Percentiles rank a stretch among this genome's conserved stretches.
Conservation (phyloP, 1,140 invertebrate species). For the Scaptomyza hsui region DNA sequence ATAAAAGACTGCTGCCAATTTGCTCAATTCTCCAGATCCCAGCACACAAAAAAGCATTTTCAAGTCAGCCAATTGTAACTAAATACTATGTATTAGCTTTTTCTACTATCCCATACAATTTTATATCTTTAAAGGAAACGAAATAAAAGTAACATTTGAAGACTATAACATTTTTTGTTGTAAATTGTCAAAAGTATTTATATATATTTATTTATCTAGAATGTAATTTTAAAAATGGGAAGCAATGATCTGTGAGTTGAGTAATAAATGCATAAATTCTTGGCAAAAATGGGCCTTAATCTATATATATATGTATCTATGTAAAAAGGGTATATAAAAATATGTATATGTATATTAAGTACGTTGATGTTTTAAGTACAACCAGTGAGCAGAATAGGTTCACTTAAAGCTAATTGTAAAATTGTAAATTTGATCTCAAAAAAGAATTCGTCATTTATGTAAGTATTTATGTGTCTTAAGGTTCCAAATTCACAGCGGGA, state of each 20-base stretch:
- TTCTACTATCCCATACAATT: slow-evolving; percentile 47
- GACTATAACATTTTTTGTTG: not conserved
- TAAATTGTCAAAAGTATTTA: not conserved
- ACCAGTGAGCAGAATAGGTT: slow-evolving; percentile 44
- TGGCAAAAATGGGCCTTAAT: slow-evolving; percentile 7
- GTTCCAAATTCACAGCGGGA: not conserved
- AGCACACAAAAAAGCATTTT: slow-evolving; percentile 19
- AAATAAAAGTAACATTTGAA: slow-evolving; percentile 7
- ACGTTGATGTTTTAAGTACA: slow-evolving; percentile 58
- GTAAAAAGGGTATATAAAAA: slow-evolving; percentile 19
- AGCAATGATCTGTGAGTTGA: not conserved
- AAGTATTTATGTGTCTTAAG: too few species aligned
- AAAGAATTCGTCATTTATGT: slow-evolving; percentile 3
- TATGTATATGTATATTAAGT: slow-evolving; percentile 48
- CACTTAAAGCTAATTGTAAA: slow-evolving; percentile 1
- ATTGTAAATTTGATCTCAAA: slow-evolving; percentile 2
- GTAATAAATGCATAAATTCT: slow-evolving; percentile 38
- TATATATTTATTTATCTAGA: slow-evolving; percentile 20
- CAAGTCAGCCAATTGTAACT: slow-evolving; percentile 56
- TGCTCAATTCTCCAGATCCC: slow-evolving; percentile 56
- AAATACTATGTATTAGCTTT: slow-evolving; percentile 48
- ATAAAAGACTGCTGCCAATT: slow-evolving; percentile 58
- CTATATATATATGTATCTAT: slow-evolving; percentile 5
- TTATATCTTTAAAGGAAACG: slow-evolving; percentile 48
- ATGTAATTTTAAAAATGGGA: too few species aligned